These are phyloP conservation scores for Psephotus haematonotus DNA, from an alignment of 2,113 vertebrate species.

Conservation along the genomic window DNA sequence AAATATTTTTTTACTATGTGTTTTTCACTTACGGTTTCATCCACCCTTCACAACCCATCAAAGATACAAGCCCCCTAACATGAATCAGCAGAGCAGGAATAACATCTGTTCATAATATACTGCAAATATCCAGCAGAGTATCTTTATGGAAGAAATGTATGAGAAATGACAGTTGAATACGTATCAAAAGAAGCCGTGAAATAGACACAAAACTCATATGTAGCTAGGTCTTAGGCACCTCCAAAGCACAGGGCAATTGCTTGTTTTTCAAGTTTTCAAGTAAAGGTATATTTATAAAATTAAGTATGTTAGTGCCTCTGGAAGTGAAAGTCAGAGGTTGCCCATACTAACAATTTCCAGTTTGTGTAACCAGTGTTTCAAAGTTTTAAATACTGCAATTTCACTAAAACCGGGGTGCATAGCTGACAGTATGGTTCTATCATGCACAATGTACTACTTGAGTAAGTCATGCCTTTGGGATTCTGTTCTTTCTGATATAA, in stretches of 20 bases:
- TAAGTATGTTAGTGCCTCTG: background rate
- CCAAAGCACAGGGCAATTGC: background rate
- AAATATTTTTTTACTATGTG: background rate
- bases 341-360: background rate
- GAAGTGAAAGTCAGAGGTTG: background rate
- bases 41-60: background rate
- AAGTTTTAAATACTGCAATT: conserved; percentile 8
- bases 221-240: background rate
- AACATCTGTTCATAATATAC: background rate
- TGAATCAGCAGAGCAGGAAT: background rate
- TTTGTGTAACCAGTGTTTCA: background rate
- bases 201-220: background rate
- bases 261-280: background rate
- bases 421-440: background rate
- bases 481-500: background rate
- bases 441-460: background rate
- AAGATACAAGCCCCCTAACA: background rate
- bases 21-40: background rate
- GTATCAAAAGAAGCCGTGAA: background rate
- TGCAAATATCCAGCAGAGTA: background rate
- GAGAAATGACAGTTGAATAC: background rate
- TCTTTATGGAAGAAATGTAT: background rate
- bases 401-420: background rate
- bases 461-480: background rate
- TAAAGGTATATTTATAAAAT: background rate